phyloP scores from a whole-genome alignment of 2,797 vertebrate species.

The Leptatherina wallacei region DNA sequence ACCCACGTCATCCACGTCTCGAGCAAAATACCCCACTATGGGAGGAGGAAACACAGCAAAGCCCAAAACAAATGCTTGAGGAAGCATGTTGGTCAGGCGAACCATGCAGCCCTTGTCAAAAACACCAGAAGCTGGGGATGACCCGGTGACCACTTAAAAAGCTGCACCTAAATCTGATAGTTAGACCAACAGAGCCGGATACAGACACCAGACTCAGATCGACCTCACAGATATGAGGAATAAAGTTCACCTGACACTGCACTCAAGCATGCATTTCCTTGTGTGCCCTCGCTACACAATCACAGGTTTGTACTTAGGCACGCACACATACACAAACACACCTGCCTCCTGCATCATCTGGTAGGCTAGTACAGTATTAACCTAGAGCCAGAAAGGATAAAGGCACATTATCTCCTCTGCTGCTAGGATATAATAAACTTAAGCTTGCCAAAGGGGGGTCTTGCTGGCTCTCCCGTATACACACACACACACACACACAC shows the following conservation, averaged over 20 bases:
- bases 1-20: constrained; percentile 27
- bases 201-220: constrained; percentile 42
- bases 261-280: constrained; percentile 18
- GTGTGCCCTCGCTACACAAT: constrained; percentile 1
- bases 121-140: constrained; percentile 35
- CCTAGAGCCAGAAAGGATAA: constrained; percentile 68
- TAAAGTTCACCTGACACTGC: constrained; percentile 34
- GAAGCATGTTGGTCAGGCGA: constrained; percentile 36
- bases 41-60: constrained; percentile 15
- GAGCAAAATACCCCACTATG: constrained; percentile 17
- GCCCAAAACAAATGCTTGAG: constrained; percentile 34
- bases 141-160: constrained; percentile 29
- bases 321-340: constrained; percentile 28
- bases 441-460: constrained; percentile 34
- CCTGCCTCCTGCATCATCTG: constrained; percentile 57
- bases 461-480: not conserved
- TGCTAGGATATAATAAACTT: constrained; percentile 43
- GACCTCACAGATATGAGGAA: constrained; percentile 37
- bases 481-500: constrained; percentile 18
- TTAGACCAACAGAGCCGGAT: constrained; percentile 45
- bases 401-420: constrained; percentile 65
- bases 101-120: constrained; percentile 35
- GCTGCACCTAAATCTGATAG: constrained; percentile 51
- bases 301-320: not conserved
- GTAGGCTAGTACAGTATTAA: constrained; percentile 78